Base-by-base conservation (phyloP, 2,888 invertebrate genomes). In the Dexiosoma caninum region DNA sequence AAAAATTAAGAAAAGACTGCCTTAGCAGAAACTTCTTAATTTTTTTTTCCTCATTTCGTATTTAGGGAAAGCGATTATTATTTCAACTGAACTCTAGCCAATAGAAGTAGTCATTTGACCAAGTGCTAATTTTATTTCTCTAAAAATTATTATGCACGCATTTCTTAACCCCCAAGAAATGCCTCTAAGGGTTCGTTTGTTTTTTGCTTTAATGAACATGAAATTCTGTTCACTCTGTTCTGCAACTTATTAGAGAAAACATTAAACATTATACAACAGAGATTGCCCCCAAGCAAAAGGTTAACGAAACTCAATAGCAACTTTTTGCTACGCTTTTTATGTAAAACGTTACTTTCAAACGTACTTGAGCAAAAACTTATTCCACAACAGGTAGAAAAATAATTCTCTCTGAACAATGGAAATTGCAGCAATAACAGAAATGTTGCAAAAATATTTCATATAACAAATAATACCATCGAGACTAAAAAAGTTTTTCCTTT, bases 231-330 rank as follows among this genome's bases (percentile, higher is more conserved):
- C n/a, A n/a, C n/a, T n/a, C n/a, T n/a, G 9, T 69, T 67, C 57
- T 64, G 53, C 46, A 70, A 70, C 64, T 77, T 77, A 57, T 77
- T 77, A 70, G 55, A 70, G 66, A 60, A 42, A 64, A 59, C n/a
- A 40, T 59, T 14, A 16, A 60, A 77, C 67, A 72, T 77, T 57
- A 35, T 70, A 66, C 32, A 51, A 78, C 77, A 78, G 62, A 74
- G 74, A 77, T 53, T 72, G 81, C 81, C 59, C n/a, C 35, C 40
- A 53, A 81, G 81, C 81, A 72, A 81, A 81, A 81, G 77, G 77
- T 81, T 74, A 72, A 81, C 77, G 74, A 77, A 81, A 77, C 77
- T 69, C 77, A 72, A 74, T 64, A 74, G 55, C 77, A 81, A 77
- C 42, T 81, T 77, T 81, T 59, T 64, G 37, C 19, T 64, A n/a